Base-by-base conservation (phyloP, 2,888 invertebrate genomes). In the Hybos culiciformis region DNA sequence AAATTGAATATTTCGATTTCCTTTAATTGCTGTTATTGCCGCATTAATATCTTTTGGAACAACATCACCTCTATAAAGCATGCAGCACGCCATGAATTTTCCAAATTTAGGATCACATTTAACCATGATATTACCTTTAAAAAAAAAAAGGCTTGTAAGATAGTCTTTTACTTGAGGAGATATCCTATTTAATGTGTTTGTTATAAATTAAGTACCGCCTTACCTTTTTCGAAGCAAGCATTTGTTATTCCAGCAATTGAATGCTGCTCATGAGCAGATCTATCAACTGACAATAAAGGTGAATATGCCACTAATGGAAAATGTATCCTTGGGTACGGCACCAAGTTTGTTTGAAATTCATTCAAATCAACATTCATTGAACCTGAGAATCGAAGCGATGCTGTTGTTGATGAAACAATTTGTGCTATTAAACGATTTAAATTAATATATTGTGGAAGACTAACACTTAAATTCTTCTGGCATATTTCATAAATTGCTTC, bases 401-500 rank as follows among this genome's bases (percentile, higher is more conserved):
- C 86, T 2, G 90, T 90, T 48, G 91, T 87, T 0, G 86, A 90
- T 26, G 79, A 87, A 43, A 90, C 86, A 42, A 83, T 78, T 64
- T 83, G 83, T 52, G 86, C 26, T 46, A 80, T 77, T 34, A 82
- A 63, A 17, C 81, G 69, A 59, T 83, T 83, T 11, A 83, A 61
- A 60, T 80, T 80, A 7, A 71, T 71, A 59, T 81, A 83, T 2
- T 76, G 73, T 19, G 82, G 81, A 21, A 80, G 67, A 47, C 73
- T 74, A 41, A 92, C 86, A 52, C 81, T 80, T 39, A 94, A 71
- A 55, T 83, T 83, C 48, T 83, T 74, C 45, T 85, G 74, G 66
- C 92, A 92, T 54, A 93, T 91, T 58, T 92, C 90, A 62, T 91
- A 90, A 56, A 92, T 81, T n/a, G 93, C 92, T 61, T 93, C 91